Conservation (phyloP, 2,113 vertebrate species). For the Cisticola juncidis region DNA sequence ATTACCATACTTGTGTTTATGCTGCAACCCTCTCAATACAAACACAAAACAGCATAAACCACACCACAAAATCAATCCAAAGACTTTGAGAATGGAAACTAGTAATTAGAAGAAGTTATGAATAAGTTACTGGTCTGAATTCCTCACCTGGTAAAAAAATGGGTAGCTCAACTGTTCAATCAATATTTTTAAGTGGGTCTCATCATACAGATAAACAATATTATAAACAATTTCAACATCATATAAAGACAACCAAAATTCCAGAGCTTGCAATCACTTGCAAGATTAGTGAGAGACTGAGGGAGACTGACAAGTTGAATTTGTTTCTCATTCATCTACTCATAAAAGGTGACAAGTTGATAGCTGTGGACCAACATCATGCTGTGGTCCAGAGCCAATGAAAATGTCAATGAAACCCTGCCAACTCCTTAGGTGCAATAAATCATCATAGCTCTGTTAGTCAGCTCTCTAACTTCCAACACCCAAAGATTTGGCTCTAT, state of each 20-base stretch:
- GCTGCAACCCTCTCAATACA: background rate
- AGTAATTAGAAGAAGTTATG: background rate
- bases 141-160: background rate
- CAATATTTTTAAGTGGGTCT: background rate
- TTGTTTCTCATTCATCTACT: constrained; percentile 2
- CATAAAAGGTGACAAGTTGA: constrained; percentile 20
- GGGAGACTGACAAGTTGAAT: background rate
- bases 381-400: background rate
- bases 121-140: background rate
- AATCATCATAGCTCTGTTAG: constrained; percentile 9
- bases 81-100: background rate
- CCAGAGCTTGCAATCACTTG: background rate
- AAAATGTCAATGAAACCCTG: constrained; percentile 16
- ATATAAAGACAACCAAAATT: background rate
- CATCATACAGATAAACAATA: background rate
- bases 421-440: constrained; percentile 5
- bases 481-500: background rate
- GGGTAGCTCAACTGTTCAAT: background rate
- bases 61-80: background rate
- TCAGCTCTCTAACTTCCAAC: background rate
- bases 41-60: background rate
- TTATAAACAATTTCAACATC: background rate
- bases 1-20: background rate
- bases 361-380: background rate
- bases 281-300: background rate